Percentiles rank a stretch among this genome's conserved stretches.
Conservation (phyloP, 2,113 vertebrate species). For the Mesocricetus auratus region DNA sequence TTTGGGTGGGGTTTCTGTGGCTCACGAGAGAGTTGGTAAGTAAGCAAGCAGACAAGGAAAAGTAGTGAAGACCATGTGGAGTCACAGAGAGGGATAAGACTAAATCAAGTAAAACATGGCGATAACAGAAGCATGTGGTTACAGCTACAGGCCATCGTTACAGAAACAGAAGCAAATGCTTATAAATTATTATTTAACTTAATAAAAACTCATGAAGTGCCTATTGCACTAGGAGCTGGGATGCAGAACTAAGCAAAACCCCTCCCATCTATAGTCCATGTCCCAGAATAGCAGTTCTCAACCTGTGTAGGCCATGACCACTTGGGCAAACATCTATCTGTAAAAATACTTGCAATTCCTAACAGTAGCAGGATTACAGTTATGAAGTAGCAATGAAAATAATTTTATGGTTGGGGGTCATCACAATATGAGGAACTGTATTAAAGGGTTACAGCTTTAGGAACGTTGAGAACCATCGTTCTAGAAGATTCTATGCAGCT, state of each 20-base stretch:
- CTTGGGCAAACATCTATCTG: background rate
- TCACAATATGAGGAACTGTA: background rate
- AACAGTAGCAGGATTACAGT: background rate
- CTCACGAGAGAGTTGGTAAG: background rate
- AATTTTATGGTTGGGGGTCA: background rate
- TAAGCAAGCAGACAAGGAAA: background rate
- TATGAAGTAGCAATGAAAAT: background rate
- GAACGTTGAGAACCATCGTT: background rate
- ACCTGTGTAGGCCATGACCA: background rate
- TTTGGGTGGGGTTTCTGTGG: background rate
- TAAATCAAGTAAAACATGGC: background rate
- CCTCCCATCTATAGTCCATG: background rate
- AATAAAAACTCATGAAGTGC: background rate
- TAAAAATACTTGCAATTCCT: background rate
- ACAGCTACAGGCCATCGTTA: background rate
- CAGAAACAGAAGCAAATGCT: background rate
- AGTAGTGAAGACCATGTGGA: background rate
- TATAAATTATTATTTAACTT: background rate
- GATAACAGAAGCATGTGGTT: background rate
- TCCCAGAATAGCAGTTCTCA: background rate
- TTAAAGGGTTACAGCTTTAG: background rate
- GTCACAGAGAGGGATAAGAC: background rate
- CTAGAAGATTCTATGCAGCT: background rate
- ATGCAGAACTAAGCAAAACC: background rate
- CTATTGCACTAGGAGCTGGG: background rate